Conservation (phyloP, 2,113 vertebrate species). For the Pavo muticus region DNA sequence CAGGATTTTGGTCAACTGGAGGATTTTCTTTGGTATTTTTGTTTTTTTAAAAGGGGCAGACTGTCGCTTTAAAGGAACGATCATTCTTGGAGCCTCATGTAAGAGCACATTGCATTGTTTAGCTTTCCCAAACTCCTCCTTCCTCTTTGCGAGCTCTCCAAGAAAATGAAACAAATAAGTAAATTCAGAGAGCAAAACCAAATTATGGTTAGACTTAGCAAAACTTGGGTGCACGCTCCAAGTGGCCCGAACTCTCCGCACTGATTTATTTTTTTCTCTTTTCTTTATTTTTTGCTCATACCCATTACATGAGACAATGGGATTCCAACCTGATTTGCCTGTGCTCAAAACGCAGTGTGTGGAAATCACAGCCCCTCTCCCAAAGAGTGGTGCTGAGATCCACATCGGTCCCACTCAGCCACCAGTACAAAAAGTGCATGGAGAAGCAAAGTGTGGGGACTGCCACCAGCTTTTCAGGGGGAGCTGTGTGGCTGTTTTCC, state of each 20-base stretch:
- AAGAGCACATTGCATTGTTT: not conserved
- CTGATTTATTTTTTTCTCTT: not conserved
- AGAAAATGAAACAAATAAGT: not conserved
- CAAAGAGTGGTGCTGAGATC: not conserved
- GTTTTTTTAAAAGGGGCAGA: not conserved
- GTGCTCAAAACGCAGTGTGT: not conserved
- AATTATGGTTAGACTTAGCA: not conserved
- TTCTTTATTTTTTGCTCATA: not conserved
- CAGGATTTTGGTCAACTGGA: not conserved
- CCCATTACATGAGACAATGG: not conserved
- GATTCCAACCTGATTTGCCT: not conserved
- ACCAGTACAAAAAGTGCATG: not conserved
- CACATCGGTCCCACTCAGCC: not conserved
- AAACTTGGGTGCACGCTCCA: not conserved
- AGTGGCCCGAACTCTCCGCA: not conserved
- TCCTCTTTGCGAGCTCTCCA: not conserved
- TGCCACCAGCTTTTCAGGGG: not conserved
- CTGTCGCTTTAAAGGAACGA: not conserved
- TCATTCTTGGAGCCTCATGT: not conserved
- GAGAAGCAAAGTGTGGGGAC: not conserved
- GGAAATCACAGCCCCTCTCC: constrained; percentile 13
- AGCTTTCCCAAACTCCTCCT: not conserved
- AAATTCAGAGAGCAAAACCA: not conserved
- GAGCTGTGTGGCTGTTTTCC: not conserved
- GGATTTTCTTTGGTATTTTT: not conserved